phyloP scores from a whole-genome alignment of 2,888 invertebrate genomes.

The Lasioglossum zephyrum region DNA sequence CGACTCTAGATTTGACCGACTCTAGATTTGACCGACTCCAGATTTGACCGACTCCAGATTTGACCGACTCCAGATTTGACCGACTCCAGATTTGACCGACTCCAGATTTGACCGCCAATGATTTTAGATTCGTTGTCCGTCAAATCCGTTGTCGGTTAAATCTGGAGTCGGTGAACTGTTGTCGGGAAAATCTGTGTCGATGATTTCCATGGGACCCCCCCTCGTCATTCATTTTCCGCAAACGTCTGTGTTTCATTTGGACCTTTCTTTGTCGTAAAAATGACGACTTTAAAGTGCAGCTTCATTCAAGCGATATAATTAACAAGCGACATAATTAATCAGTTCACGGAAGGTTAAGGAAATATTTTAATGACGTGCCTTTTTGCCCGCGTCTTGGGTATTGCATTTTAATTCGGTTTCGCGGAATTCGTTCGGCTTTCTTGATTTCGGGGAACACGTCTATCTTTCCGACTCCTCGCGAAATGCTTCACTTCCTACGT shows the following conservation, averaged over 20 bases:
- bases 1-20: no score
- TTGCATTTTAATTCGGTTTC: slow-evolving; percentile 12
- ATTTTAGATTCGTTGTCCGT: no score
- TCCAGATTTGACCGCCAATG: no score
- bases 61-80: no score
- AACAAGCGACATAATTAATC: neutral
- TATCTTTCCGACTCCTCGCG: slow-evolving; percentile 25
- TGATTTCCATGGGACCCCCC: no score
- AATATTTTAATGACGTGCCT: neutral
- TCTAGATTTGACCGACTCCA: no score
- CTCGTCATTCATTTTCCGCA: neutral
- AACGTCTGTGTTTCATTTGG: neutral
- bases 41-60: no score
- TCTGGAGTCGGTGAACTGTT: no score
- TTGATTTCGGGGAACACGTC: slow-evolving; percentile 32
- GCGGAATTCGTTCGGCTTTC: slow-evolving; percentile 32
- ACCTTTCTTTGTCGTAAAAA: neutral
- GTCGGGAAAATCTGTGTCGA: no score
- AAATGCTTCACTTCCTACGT: slow-evolving; percentile 12
- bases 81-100: no score
- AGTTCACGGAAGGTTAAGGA: neutral
- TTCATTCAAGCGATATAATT: neutral
- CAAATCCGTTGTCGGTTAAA: no score
- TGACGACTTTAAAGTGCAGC: neutral
- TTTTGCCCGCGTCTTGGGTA: neutral